Evolutionary conservation across 23 tunicate species (phyloP).

Genomic region (Ciona savignyi): DNA sequence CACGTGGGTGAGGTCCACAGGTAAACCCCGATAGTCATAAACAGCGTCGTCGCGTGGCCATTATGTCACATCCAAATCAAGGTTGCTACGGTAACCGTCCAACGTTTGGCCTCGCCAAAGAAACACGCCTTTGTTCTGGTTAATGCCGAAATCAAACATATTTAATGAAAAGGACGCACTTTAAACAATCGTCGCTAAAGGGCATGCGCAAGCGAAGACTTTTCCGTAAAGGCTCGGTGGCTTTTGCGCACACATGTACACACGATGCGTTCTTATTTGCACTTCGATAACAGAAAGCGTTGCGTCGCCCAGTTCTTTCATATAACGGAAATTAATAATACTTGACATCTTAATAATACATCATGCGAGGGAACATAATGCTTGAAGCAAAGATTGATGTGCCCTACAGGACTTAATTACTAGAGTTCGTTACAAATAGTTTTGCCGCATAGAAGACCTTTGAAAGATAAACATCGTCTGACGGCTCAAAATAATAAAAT

Average conservation of each 20-base stretch:
- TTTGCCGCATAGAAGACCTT: too few species aligned
- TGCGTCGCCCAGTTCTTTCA: not conserved
- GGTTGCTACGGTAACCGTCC: not conserved
- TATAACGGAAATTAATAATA: not conserved
- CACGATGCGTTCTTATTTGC: not conserved
- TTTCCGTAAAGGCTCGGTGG: not conserved
- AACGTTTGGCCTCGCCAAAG: too few species aligned
- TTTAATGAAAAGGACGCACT: not conserved
- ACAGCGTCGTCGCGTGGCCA: not conserved
- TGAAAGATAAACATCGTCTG: too few species aligned
- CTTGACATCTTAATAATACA: not conserved
- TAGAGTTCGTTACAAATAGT: too few species aligned
- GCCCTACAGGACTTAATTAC: too few species aligned
- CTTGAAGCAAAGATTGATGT: too few species aligned
- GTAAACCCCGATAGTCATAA: too few species aligned
- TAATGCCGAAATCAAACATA: not conserved
- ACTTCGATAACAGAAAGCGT: not conserved
- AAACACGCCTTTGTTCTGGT: not conserved
- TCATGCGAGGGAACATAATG: not conserved
- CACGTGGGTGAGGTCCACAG: too few species aligned
- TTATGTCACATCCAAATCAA: not conserved
- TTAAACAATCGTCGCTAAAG: not conserved
- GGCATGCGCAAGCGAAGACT: not conserved
- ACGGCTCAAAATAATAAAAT: too few species aligned
- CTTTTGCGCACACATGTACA: not conserved